Percentiles rank a stretch among this genome's conserved stretches.
These are phyloP conservation scores for Caenorhabditis tropicalis DNA, from an alignment of 1,140 invertebrate genomes.

Conservation along the genomic window DNA sequence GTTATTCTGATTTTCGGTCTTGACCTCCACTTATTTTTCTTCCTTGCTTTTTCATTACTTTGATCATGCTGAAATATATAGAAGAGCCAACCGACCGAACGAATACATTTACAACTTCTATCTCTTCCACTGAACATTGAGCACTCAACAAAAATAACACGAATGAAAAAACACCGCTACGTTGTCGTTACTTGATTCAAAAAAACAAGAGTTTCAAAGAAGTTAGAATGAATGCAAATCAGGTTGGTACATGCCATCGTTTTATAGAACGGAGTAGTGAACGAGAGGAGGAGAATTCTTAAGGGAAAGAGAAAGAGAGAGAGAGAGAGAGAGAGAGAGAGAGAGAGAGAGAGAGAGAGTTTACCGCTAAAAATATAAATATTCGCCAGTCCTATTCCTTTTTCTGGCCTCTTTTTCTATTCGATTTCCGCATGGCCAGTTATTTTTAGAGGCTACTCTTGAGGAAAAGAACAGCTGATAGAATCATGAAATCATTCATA, in stretches of 20 bases:
- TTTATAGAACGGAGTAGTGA: too few relatives aligned
- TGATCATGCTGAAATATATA: background rate
- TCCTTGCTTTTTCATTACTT: background rate
- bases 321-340: too few relatives aligned
- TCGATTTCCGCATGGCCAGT: background rate
- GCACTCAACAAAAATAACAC: slow-evolving; percentile 13
- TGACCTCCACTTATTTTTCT: background rate
- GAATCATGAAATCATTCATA: background rate
- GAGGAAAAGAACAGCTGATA: background rate
- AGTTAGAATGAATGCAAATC: background rate
- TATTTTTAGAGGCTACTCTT: background rate
- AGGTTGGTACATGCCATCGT: background rate
- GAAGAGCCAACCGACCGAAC: background rate
- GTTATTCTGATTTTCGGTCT: background rate
- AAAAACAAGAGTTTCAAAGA: background rate
- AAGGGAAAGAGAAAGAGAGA: too few relatives aligned
- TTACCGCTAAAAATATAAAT: background rate
- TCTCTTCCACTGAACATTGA: background rate
- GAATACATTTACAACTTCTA: background rate
- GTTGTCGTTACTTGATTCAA: background rate
- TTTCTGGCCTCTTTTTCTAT: background rate
- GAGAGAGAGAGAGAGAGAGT: background rate
- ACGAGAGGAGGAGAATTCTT: too few relatives aligned
- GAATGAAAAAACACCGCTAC: background rate
- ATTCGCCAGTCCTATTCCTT: background rate